These are phyloP conservation scores for human (Homo sapiens) DNA, from an alignment of 2,113 vertebrate species.

Conservation along the genomic window DNA sequence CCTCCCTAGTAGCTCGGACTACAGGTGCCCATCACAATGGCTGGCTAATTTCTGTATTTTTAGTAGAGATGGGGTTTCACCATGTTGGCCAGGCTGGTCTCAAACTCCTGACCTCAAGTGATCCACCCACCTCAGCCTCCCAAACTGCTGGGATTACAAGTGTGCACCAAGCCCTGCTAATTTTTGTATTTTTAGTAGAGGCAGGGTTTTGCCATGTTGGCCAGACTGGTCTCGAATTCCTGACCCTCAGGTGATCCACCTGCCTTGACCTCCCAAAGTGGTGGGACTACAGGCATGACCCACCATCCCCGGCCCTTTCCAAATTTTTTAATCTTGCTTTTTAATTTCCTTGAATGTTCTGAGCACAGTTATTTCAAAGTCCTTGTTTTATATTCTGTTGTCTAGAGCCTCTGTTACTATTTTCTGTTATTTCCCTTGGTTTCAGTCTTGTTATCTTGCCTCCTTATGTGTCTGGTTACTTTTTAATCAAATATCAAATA, in stretches of 20 bases:
- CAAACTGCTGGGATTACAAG: background rate
- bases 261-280: background rate
- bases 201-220: background rate
- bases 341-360: background rate
- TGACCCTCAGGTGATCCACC: background rate
- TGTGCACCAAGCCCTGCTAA: background rate
- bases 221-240: background rate
- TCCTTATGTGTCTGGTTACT: background rate
- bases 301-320: background rate
- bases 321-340: background rate
- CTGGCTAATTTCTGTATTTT: too few species aligned
- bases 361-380: background rate
- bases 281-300: background rate
- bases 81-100: too few species aligned
- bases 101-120: too few species aligned
- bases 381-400: background rate
- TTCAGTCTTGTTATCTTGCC: background rate
- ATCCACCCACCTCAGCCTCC: too few species aligned
- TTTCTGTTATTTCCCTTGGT: background rate
- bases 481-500: background rate
- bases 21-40: too few species aligned
- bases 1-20: too few species aligned
- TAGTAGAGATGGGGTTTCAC: too few species aligned
- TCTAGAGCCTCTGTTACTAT: background rate
- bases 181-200: background rate